Conservation (phyloP, 1,140 invertebrate genomes). For the Eumaeus atala region DNA sequence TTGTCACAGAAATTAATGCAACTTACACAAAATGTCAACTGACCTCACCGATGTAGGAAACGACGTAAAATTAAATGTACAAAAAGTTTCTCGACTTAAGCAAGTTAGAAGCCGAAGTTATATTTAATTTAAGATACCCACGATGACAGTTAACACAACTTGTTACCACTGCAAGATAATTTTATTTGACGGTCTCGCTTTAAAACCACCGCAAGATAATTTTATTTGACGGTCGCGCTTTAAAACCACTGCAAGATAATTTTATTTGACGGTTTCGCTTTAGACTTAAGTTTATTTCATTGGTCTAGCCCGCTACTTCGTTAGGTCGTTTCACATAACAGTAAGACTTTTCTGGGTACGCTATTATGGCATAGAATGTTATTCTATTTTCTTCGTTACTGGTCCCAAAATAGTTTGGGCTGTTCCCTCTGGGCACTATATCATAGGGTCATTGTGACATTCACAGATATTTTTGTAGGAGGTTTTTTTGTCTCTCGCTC, state of each 20-base stretch:
- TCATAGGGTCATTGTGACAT: too few species aligned
- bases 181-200: constrained; percentile 5
- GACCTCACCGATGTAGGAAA: not conserved
- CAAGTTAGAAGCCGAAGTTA: not conserved
- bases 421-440: too few species aligned
- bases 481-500: too few species aligned
- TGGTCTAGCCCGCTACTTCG: too few species aligned
- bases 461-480: too few species aligned
- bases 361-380: too few species aligned
- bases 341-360: too few species aligned
- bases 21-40: not conserved
- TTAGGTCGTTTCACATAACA: too few species aligned
- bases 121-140: constrained; percentile 11
- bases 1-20: not conserved
- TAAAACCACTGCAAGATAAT: constrained; percentile 7
- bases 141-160: constrained; percentile 7
- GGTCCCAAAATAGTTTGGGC: too few species aligned
- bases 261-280: constrained; percentile 3
- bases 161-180: constrained; percentile 5
- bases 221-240: constrained; percentile 4
- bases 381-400: too few species aligned
- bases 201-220: constrained; percentile 6
- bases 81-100: constrained; percentile 1
- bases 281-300: too few species aligned
- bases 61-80: not conserved